Evolutionary conservation across 2,888 invertebrate genomes (phyloP).

Genomic region (Agrilus biguttatus): DNA sequence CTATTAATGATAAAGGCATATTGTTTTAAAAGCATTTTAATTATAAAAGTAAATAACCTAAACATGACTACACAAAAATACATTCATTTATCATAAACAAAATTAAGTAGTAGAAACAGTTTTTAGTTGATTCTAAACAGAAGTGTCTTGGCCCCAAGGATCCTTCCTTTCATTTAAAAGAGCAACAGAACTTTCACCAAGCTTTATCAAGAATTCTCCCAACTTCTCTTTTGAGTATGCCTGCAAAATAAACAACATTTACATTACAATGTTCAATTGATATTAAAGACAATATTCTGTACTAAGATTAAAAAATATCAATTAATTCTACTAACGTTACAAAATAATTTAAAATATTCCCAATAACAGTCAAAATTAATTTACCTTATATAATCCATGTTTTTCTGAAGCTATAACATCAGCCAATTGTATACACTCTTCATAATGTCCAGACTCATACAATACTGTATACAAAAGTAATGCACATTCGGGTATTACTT

Average conservation of each 20-base stretch:
- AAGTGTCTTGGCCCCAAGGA: constrained; percentile 59
- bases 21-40: too few species aligned
- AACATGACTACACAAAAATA: too few species aligned
- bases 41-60: too few species aligned
- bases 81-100: not conserved
- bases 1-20: too few species aligned
- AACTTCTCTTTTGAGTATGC: constrained; percentile 66
- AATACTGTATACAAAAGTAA: constrained; percentile 67
- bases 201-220: constrained; percentile 57
- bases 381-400: constrained; percentile 63
- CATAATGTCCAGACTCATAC: constrained; percentile 57
- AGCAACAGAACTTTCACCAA: constrained; percentile 63
- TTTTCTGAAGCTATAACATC: constrained; percentile 69
- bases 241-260: constrained; percentile 21
- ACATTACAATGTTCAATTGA: not conserved
- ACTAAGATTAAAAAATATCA: too few species aligned
- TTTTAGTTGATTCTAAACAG: constrained; percentile 2
- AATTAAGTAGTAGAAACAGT: not conserved
- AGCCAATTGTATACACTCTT: constrained; percentile 65
- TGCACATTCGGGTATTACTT: constrained; percentile 73
- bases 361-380: constrained; percentile 9
- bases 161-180: constrained; percentile 65
- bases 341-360: constrained; percentile 3
- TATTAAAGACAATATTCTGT: not conserved
- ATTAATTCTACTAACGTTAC: not conserved